Percentiles rank a stretch among this genome's conserved stretches.
phyloP scores from a whole-genome alignment of 2,797 vertebrate genomes.

The Paramormyrops hopkinsi region DNA sequence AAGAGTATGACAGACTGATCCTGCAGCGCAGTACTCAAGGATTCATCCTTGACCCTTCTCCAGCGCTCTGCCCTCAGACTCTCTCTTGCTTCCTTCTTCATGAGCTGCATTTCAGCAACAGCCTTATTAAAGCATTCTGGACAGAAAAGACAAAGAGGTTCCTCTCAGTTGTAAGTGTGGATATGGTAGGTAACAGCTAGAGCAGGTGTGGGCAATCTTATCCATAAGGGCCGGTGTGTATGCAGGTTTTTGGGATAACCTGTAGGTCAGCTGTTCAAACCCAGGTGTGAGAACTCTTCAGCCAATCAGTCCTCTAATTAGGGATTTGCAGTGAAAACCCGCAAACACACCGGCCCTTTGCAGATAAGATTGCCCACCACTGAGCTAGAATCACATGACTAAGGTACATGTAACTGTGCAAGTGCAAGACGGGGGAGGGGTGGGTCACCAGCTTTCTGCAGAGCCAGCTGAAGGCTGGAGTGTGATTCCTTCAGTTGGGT shows the following conservation, averaged over 20 bases:
- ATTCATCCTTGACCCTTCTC: neutral
- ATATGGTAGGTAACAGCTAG: neutral
- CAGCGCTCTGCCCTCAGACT: slow-evolving; percentile 16
- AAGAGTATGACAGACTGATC: slow-evolving; percentile 19
- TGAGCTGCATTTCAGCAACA: slow-evolving; percentile 35
- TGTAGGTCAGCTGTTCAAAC: no score
- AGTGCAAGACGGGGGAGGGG: neutral
- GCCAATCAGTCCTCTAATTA: no score
- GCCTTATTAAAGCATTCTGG: slow-evolving; percentile 40
- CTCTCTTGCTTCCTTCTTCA: neutral
- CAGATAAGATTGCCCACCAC: no score
- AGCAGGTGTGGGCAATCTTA: no score
- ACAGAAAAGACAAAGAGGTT: neutral
- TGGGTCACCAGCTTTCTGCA: slow-evolving; percentile 55
- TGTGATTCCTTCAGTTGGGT: slow-evolving; percentile 61
- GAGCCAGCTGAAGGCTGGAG: slow-evolving; percentile 52
- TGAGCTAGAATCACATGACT: neutral
- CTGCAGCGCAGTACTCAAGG: slow-evolving; percentile 15
- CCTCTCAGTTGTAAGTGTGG: neutral
- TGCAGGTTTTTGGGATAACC: no score
- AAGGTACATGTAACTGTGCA: neutral
- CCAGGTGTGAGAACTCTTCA: no score
- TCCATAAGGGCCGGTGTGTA: no score
- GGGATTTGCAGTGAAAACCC: no score
- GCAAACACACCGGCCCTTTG: no score